phyloP scores from a whole-genome alignment of 1,140 invertebrate species.

The Littorina saxatilis region DNA sequence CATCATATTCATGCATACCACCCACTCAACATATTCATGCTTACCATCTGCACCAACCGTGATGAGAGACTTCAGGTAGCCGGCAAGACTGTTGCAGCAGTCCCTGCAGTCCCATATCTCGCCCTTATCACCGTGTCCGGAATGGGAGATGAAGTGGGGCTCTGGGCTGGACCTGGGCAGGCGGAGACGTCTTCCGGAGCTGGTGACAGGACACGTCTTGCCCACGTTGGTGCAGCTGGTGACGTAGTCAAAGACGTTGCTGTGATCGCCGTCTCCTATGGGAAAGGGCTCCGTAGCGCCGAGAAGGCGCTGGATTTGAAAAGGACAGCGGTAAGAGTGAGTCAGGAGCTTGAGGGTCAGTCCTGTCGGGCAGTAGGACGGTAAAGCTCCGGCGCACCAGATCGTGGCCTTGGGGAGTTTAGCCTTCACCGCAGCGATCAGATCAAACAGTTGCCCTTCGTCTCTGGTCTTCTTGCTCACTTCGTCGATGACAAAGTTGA shows the following conservation, averaged over 20 bases:
- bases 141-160: slow-evolving; percentile 17
- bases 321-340: neutral
- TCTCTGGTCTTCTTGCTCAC: neutral
- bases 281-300: slow-evolving; percentile 17
- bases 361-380: neutral
- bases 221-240: neutral
- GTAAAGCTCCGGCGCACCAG: slow-evolving; percentile 5
- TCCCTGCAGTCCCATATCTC: neutral
- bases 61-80: neutral
- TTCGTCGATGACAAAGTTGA: neutral
- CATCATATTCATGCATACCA: no score
- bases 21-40: no score
- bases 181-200: neutral
- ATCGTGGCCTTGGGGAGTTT: neutral
- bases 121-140: neutral
- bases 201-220: neutral
- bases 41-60: neutral
- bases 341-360: neutral
- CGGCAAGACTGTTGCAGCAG: neutral
- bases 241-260: neutral
- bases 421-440: neutral
- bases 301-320: slow-evolving; percentile 18
- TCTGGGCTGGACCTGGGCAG: neutral
- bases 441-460: neutral
- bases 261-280: neutral